Base-by-base conservation (phyloP, 2,888 invertebrate species). In the Stramonita haemastoma region DNA sequence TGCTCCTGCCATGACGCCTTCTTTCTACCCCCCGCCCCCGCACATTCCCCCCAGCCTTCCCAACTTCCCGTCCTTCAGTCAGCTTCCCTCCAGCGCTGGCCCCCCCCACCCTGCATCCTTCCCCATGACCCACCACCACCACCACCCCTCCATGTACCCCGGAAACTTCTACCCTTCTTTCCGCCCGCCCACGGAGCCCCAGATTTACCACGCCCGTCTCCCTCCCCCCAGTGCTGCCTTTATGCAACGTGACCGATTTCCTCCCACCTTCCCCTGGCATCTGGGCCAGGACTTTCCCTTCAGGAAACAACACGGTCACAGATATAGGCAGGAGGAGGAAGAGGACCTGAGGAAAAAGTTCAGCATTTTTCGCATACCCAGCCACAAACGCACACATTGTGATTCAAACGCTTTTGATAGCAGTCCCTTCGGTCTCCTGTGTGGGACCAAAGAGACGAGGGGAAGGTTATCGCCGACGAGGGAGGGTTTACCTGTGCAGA, bases 181-280 rank as follows among this genome's bases (percentile, higher is more conserved):
- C 89, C 89, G 91, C 11, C 90, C 91, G 19, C 91, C 91, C 73
- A 92, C 91, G 34, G 93, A 93, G 56, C 90, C 93, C 26, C 91
- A 92, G 73, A 91, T 93, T 79, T 92, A 93, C 90, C 92, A 92
- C 60, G 92, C 92, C 46, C 92, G 91, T 34, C 86, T 92, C 57
- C 91, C 92, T 73, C 89, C 92, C 83, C 91, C 91, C 22, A 46
- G 85, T 15, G 81, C 84, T n/a, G 88, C 90, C 11, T 90, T 90
- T 66, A 86, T 86, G 36, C 88, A 60, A 36, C 81, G 36, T 29
- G 26, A 56, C 15, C 26, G 84, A 60, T 70, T 83, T 32, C 70
- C 46, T 0, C 26, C 56, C 1, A 57, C 36, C 29, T 89, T 89
- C 29, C 85, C 83, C 13, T 46, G 36, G n/a, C 57, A 57, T 29